Base-by-base conservation (phyloP, 2,888 invertebrate genomes). In the Microctonus hyperodae region DNA sequence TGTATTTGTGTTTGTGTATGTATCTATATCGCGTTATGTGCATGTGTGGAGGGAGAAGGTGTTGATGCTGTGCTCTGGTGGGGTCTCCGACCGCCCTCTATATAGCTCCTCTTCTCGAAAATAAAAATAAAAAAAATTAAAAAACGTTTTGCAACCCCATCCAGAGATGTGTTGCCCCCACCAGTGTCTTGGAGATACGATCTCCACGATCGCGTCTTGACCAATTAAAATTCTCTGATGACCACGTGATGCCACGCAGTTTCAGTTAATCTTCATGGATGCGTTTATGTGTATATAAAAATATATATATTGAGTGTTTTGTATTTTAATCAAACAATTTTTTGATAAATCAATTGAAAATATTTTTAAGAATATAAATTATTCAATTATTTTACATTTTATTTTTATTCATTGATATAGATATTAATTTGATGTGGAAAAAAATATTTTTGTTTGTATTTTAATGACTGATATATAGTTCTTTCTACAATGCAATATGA, bases 191-290 rank as follows among this genome's bases (percentile, higher is more conserved):
- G 64, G 11, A 64, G n/a, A 53, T 44, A 20, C 37, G 56, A 69
- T 62, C 60, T 62, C 59, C 70, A 53, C 61, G 63, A 62, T 68
- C 69, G 64, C 72, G 57, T 73, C 76, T 76, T 79, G 77, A 77
- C 83, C 83, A 83, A 83, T 83, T 83, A 83, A 83, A 83, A 83
- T 76, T 77, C 79, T 72, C 79, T 76, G 68, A 75, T 68, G 78
- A 75, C 81, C 83, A 81, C 81, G 81, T 80, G 82, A 77, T 74
- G 63, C 64, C 51, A 40, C 65, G 59, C 57, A 70, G 69, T 65
- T 2, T 16, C 20, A 44, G 6, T 6, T n/a, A n/a, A n/a, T 44
- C 44, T n/a, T 9, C 6, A 6, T 4, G 16, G 20, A 44, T 44
- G 44, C 20, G 1, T 16, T 6, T 7, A 16, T 44, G 13, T 11